Evolutionary conservation across 2,888 invertebrate genomes (phyloP).

Genomic region (Thymelicus acteon): DNA sequence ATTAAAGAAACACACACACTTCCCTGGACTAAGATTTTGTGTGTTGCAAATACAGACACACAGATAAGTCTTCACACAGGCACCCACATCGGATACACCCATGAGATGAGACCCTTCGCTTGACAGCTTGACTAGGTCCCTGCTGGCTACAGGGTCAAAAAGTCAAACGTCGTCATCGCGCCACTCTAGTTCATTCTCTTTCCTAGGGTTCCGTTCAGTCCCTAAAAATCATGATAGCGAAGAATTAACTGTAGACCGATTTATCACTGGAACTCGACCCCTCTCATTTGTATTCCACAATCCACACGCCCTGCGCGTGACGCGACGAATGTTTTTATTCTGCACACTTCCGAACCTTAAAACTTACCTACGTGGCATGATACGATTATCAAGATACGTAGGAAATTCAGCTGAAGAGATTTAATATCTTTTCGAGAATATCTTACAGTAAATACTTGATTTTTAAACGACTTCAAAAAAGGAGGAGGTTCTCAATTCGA

Average conservation of each 20-base stretch:
- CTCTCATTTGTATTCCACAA: slow-evolving; percentile 42
- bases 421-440: too few relatives aligned
- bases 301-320: slow-evolving; percentile 33
- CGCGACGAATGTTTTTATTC: slow-evolving; percentile 40
- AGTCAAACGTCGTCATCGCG: neutral
- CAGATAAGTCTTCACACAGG: too few relatives aligned
- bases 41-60: too few relatives aligned
- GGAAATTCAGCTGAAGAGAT: neutral
- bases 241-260: slow-evolving; percentile 33
- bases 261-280: slow-evolving; percentile 28
- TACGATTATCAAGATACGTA: neutral
- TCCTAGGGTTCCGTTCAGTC: neutral
- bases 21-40: too few relatives aligned
- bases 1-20: too few relatives aligned
- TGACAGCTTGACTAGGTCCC: too few relatives aligned
- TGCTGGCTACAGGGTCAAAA: neutral
- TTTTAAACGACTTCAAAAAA: too few relatives aligned
- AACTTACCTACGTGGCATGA: slow-evolving; percentile 15
- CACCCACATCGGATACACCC: too few relatives aligned
- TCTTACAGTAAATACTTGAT: too few relatives aligned
- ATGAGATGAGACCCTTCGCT: too few relatives aligned
- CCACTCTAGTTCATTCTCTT: too few relatives aligned
- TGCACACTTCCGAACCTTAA: slow-evolving; percentile 30
- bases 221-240: slow-evolving; percentile 31
- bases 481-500: too few relatives aligned